Evolutionary conservation across 2,888 invertebrate species (phyloP), one percentile per base, ranked within the genome.

Genomic region (Anticlea derivata): DNA sequence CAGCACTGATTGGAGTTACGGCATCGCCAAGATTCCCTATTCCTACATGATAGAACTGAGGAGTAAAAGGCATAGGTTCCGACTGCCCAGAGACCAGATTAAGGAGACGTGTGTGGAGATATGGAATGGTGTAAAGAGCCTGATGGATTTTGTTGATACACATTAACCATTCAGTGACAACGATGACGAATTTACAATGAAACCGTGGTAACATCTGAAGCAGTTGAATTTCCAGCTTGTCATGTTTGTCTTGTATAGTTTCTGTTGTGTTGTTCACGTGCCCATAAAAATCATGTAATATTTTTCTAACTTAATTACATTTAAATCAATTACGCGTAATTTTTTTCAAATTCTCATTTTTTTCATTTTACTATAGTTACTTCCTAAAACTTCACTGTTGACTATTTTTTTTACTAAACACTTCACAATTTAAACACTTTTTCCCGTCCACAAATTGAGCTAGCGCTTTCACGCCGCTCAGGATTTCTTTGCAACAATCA

Each of bases 1-100:
- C 30, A 86, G 88, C 33, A 87, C 71, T 1, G 89, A 90, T 49
- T 90, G 89, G 89, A 86, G 88, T 39, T 89, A 90, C 45, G 79
- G 73, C 0, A 74, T 81, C 13, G 89, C 89, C 0, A 84, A 86
- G 34, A 86, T 90, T 50, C 90, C 88, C 0, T 90, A 75, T 65
- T 87, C 85, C 0, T 90, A 79, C 56, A 88, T 90, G 86, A 66
- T 90, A 7, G 90, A 90, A 50, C 67, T 90, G 4, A 73, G 87
- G 23, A 80, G 88, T 53, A 82, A 50, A 50, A 86, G 76, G 50
- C 47, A 86, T 57, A 81, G 66, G 55, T 90, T 90, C 66, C 75
- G 58, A 38, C 60, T 89, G 5, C 90, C 88, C 1, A 83, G 63
- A 40, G 80, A 83, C 2, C 82, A 88, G 59, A 90, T 90, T 12